Conservation (phyloP, 2,113 vertebrate genomes). For the Prietella phreatophila region DNA sequence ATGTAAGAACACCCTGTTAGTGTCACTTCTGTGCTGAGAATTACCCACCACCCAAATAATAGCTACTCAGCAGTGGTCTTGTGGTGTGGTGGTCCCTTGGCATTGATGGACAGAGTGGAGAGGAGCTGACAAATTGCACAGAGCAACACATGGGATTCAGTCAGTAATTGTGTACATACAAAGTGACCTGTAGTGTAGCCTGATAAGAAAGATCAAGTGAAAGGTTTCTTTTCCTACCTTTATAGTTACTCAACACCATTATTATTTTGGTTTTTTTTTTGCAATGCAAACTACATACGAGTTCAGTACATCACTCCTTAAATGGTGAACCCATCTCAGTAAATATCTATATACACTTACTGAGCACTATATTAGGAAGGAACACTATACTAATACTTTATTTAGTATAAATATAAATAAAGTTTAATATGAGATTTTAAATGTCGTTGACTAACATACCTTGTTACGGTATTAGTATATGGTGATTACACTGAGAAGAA, state of each 20-base stretch:
- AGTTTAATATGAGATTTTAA: neutral
- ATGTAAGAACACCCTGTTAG: neutral
- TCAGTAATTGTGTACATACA: neutral
- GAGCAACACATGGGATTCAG: neutral
- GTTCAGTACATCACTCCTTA: neutral
- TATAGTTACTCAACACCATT: neutral
- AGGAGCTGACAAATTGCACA: neutral
- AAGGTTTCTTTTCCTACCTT: neutral
- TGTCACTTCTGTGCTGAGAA: conserved; percentile 2
- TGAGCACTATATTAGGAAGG: too few species aligned
- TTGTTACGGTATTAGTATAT: neutral
- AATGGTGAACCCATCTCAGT: neutral
- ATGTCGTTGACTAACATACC: neutral
- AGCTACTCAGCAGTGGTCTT: neutral
- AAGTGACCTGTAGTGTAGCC: neutral
- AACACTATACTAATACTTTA: too few species aligned
- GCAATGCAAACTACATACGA: neutral
- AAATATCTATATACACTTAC: neutral
- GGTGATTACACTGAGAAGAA: neutral
- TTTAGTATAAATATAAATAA: too few species aligned
- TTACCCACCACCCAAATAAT: neutral
- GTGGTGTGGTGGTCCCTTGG: neutral
- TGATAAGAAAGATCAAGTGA: neutral
- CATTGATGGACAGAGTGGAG: neutral
- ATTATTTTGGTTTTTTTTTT: neutral